A percentile compares a stretch with the other conserved stretches of the same genome.
Conservation (phyloP, 2,888 invertebrate species). For the Amiota mariae region DNA sequence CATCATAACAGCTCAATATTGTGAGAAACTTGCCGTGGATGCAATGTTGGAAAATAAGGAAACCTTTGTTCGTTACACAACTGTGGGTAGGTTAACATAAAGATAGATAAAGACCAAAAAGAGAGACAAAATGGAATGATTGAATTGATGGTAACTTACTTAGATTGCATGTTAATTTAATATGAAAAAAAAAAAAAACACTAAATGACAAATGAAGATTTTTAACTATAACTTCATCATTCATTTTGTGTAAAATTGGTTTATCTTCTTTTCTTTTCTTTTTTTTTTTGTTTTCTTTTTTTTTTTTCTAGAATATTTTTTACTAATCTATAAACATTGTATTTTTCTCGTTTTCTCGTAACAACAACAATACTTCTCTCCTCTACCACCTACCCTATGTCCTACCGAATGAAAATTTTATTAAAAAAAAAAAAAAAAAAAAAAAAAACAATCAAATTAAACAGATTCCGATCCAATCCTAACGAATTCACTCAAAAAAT, state of each 20-base stretch:
- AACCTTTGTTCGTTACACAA: conserved; percentile 95
- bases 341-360: conserved; percentile 49
- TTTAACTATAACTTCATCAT: not conserved
- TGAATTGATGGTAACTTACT: not conserved
- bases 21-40: conserved; percentile 98
- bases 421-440: conserved; percentile 33
- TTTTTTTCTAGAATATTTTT: not conserved
- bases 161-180: conserved; percentile 6
- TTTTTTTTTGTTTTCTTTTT: no score
- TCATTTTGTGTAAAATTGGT: no score
- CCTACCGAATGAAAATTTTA: not conserved
- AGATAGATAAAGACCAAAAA: conserved; percentile 24
- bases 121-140: not conserved
- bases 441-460: conserved; percentile 42
- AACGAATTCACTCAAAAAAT: conserved; percentile 73
- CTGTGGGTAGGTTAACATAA: conserved; percentile 86
- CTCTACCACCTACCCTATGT: not conserved
- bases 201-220: conserved; percentile 1
- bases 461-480: conserved; percentile 71
- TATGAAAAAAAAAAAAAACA: not conserved
- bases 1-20: conserved; percentile 97
- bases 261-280: no score
- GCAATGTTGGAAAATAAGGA: conserved; percentile 98
- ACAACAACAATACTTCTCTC: conserved; percentile 29
- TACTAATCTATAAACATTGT: conserved; percentile 23